A percentile compares a stretch with the other conserved stretches of the same genome.
phyloP scores from a whole-genome alignment of 2,113 vertebrate genomes.

The Thamnaconus septentrionalis region DNA sequence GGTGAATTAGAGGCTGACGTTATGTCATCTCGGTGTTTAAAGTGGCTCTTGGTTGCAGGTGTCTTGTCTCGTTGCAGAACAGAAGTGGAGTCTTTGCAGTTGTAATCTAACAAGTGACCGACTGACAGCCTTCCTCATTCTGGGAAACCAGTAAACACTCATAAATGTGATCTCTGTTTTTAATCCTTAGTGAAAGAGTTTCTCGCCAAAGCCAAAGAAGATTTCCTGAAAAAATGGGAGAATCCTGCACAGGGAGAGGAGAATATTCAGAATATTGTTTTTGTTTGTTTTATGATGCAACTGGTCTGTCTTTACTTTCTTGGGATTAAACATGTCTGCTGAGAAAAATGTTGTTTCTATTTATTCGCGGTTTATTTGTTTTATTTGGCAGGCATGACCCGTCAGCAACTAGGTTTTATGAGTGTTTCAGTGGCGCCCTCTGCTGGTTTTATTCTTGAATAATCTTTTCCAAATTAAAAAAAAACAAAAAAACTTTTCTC shows the following conservation, averaged over 20 bases:
- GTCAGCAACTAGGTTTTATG: slow-evolving; percentile 1
- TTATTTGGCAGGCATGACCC: background rate
- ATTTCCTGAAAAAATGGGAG: slow-evolving; percentile 96
- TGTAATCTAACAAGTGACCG: background rate
- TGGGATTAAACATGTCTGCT: background rate
- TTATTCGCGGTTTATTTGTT: background rate
- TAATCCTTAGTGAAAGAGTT: slow-evolving; percentile 88
- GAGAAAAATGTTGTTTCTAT: no score
- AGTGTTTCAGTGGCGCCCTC: slow-evolving; percentile 48
- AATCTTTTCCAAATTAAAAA: no score
- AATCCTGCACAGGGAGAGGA: slow-evolving; percentile 81
- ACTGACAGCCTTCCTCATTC: background rate
- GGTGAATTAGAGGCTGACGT: no score
- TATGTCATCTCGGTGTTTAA: no score
- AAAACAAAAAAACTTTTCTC: no score
- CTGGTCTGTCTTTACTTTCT: background rate
- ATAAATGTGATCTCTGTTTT: slow-evolving; percentile 15
- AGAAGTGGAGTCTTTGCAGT: background rate
- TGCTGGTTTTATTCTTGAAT: slow-evolving; percentile 51
- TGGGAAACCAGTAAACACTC: background rate
- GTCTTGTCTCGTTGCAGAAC: no score
- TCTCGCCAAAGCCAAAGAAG: slow-evolving; percentile 95
- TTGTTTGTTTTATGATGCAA: no score
- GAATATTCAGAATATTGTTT: background rate
- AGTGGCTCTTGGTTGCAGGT: no score